Evolutionary conservation across 2,888 invertebrate species (phyloP).

Genomic region (Acanthosepion lycidas): DNA sequence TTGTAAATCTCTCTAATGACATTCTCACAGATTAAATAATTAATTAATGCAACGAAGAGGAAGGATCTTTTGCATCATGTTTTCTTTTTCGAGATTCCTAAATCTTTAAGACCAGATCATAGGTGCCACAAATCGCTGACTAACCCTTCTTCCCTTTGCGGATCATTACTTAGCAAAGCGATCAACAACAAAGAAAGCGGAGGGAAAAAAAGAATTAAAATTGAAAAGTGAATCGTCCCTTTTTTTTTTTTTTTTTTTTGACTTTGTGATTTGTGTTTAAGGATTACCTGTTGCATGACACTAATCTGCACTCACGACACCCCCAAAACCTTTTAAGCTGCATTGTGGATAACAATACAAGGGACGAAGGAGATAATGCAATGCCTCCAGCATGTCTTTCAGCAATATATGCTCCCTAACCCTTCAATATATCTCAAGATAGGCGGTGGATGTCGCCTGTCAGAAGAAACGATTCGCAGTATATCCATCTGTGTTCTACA

Average conservation of each 20-base stretch:
- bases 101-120: not conserved
- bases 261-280: not conserved
- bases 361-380: not conserved
- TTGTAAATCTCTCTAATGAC: not conserved
- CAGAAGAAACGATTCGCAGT: not conserved
- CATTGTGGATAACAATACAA: not conserved
- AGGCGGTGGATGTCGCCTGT: not conserved
- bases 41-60: not conserved
- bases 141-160: not conserved
- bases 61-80: not conserved
- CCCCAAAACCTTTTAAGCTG: not conserved
- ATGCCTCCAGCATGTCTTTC: not conserved
- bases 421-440: not conserved
- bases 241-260: not conserved
- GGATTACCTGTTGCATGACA: too few species aligned
- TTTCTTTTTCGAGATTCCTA: not conserved
- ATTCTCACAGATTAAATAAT: not conserved
- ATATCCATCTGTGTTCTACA: not conserved
- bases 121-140: not conserved
- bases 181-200: not conserved
- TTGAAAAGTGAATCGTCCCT: not conserved
- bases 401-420: not conserved
- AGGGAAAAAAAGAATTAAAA: not conserved
- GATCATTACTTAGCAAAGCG: not conserved
- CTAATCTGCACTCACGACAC: not conserved